A percentile compares a stretch with the other conserved stretches of the same genome.
phyloP scores from a whole-genome alignment of 2,113 vertebrate species.

The Peromyscus maniculatus region DNA sequence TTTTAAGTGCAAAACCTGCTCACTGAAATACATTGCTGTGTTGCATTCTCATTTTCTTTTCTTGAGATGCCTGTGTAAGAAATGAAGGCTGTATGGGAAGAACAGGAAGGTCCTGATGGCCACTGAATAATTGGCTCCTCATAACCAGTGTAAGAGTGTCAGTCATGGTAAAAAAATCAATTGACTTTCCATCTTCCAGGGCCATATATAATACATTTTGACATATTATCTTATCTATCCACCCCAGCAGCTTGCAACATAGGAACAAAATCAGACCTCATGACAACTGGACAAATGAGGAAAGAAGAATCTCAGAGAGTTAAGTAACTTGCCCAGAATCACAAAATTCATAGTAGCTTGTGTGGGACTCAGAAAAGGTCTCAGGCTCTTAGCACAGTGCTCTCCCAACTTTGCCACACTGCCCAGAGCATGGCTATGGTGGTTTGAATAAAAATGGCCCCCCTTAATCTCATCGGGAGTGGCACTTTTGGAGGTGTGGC shows the following conservation, averaged over 20 bases:
- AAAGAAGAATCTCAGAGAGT: background rate
- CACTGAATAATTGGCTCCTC: background rate
- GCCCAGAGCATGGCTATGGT: background rate
- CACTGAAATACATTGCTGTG: background rate
- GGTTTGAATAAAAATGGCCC: background rate
- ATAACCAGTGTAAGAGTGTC: background rate
- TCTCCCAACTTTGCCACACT: background rate
- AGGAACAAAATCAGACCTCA: constrained; percentile 5
- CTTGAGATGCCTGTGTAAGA: background rate
- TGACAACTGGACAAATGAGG: background rate
- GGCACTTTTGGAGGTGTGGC: background rate
- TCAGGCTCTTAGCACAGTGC: too few relatives aligned
- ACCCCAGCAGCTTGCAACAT: background rate
- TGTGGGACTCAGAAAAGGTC: background rate
- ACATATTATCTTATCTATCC: background rate
- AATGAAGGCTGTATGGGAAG: background rate
- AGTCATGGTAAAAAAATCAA: background rate
- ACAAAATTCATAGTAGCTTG: background rate
- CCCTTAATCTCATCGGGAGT: background rate
- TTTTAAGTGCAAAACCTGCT: constrained; percentile 54
- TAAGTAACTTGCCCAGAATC: background rate
- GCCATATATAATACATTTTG: background rate
- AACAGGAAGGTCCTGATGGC: background rate
- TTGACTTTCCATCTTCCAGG: background rate
- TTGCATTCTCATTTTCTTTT: background rate